Evolutionary conservation across 2,888 invertebrate genomes (phyloP).

Genomic region (Himalopsyche tibetana): DNA sequence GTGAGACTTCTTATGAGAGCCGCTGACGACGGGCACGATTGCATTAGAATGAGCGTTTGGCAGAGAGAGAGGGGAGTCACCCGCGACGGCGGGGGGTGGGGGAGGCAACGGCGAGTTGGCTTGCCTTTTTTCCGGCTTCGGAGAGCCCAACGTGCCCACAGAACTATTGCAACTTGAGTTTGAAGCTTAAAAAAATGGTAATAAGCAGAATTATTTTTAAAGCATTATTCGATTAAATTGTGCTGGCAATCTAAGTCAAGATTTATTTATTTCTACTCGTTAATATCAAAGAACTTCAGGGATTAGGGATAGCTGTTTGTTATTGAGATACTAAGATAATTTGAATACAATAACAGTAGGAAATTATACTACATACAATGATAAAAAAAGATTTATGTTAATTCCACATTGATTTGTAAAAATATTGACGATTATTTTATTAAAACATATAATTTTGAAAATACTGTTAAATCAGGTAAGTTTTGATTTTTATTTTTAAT

Average conservation of each 20-base stretch:
- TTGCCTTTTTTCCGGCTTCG: slow-evolving; percentile 92
- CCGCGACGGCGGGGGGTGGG: slow-evolving; percentile 76
- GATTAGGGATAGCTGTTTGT: too few relatives aligned
- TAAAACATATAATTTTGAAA: too few relatives aligned
- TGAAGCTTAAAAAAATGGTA: slow-evolving; percentile 75
- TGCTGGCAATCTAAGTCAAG: not conserved
- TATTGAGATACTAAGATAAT: too few relatives aligned
- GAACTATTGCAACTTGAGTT: slow-evolving; percentile 85
- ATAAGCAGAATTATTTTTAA: slow-evolving; percentile 66
- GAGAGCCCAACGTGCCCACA: slow-evolving; percentile 87
- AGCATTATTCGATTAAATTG: slow-evolving; percentile 35
- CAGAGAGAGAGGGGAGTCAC: slow-evolving; percentile 27
- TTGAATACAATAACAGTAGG: too few relatives aligned
- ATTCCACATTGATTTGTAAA: too few relatives aligned
- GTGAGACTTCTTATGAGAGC: slow-evolving; percentile 59
- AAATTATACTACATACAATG: too few relatives aligned
- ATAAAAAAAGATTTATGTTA: too few relatives aligned
- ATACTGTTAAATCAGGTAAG: too few relatives aligned
- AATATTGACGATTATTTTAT: too few relatives aligned
- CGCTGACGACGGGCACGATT: not conserved
- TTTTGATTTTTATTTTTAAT: too few relatives aligned
- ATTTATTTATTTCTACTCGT: not conserved
- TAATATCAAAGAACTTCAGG: too few relatives aligned
- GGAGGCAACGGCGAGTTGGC: slow-evolving; percentile 93
- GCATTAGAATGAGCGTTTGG: slow-evolving; percentile 28